Evolutionary conservation across 1,140 invertebrate genomes (phyloP), one percentile per base, ranked within the genome.

Genomic region (Bombus superbus): DNA sequence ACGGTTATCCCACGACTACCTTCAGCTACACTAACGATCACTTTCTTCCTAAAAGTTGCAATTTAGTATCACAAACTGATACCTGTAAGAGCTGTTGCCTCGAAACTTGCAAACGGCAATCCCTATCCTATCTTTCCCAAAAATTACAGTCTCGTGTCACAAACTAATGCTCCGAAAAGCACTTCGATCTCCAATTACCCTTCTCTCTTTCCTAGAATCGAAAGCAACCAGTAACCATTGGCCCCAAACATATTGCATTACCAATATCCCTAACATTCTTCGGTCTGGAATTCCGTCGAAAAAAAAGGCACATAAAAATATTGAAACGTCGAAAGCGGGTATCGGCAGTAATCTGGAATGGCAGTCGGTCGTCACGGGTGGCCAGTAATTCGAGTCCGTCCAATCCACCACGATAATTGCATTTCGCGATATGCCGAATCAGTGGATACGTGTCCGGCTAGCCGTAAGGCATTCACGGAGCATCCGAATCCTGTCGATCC

Each of bases 361-460:
- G 66, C 68, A 68, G 25, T 32, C 35, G 53, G 11, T 44, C 66
- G 68, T 59, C 15, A 79, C 42, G 25, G 32, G n/a, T 53, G 40
- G 22, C 4, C 68, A 73, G 83, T 72, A 85, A 85, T 85, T 85
- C 76, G 68, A 72, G 18, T 69, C 42, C 53, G 53, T 42, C 73
- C 83, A 85, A 85, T 85, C 66, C 77, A 42, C n/a, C 64, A 80
- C 83, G 89, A 82, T 94, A 94, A 94, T 94, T 93, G 86, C 90
- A 92, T 94, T 93, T 93, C 88, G 89, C 90, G 90, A 92, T 93
- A 92, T 91, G 89, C 92, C 91, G 88, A 90, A 73, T 80, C 85
- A 85, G 44, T 80, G 88, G 81, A 87, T 88, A 88, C 85, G 86
- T 83, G 89, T 83, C 77, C 82, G 77, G 68, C 69, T 90, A 69